Evolutionary conservation across 2,888 invertebrate genomes (phyloP), one percentile per base, ranked within the genome.

Genomic region (Osmoderma eremita): DNA sequence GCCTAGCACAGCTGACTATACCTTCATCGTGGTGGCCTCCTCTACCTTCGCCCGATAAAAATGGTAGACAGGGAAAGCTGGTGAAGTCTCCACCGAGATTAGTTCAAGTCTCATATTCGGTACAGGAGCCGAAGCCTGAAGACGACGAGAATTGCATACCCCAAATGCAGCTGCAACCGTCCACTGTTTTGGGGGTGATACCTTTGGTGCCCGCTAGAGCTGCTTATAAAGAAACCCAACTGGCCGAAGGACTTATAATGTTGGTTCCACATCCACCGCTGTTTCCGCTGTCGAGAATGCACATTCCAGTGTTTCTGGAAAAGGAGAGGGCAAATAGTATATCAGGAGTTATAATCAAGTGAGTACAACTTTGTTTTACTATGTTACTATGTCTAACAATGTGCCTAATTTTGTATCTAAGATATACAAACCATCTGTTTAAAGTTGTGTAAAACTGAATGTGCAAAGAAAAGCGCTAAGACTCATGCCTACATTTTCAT

Each of bases 21-120:
- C 97, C 97, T 0, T 90, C 94, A 8, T 89, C 90, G 63, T 97
- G 97, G 97, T 97, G 97, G 96, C 89, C 91, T 17, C 89, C 92
- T 0, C 79, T 90, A 65, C 88, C 89, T 3, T 84, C 88, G 0
- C 88, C 88, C 0, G 86, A 87, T 67, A 88, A 87, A 39, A 87
- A 88, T 72, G 87, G 88, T 8, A 84, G 81, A 18, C 78, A 78
- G 13, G 83, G 82, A 30, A 82, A 83, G 66, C 65, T 77, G 1
- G 73, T 77, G 4, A 83, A 83, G 67, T 78, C 80, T 10, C 91
- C 93, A 15, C 92, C 92, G 54, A 86, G 91, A 58, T 86, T 90
- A 69, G 91, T 92, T 17, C 89, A 91, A 78, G 88, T 95, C 42
- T 91, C 94, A 0, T 97, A 96, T 80, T 93, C 95, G 49, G 93